Base-by-base conservation (phyloP, 2,797 vertebrate genomes). In the Emys orbicularis region DNA sequence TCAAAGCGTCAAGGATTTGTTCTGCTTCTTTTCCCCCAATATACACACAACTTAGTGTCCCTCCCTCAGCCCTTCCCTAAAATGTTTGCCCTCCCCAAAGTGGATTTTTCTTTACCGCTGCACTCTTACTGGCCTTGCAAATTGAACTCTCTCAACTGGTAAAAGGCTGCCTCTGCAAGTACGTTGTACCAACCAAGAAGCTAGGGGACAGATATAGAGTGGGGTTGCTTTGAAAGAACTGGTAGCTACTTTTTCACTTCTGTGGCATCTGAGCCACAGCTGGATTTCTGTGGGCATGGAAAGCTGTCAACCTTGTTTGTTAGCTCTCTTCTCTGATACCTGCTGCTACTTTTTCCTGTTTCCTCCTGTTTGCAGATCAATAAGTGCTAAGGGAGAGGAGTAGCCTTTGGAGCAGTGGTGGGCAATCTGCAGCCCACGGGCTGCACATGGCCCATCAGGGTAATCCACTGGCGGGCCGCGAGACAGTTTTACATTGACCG, bases 91-190 rank as follows among this genome's bases (percentile, higher is more conserved):
- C 37, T 89, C 59, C 37, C 25, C 27, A 54, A 89, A 97, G 72
- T 3, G 0, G 11, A 0, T 61, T 0, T 79, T 27, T 0, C 49
- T 4, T 84, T 5, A 3, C 34, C 25, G 18, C 61, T 57, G 50
- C n/a, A 44, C 41, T 68, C 23, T 41, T 49, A 81, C 52, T 72
- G 84, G 53, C 52, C 56, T 18, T 54, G 15, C 76, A 37, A 72
- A 18, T 44, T 88, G 29, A 79, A 57, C 5, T 29, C 12, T 41
- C 76, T 12, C 7, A 41, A 29, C 53, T 68, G 74, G 57, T 44
- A 10, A 74, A 61, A 79, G 2, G 3, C 27, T 11, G 1, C 0
- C 0, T 3, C 0, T 81, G 19, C 37, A 56, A 18, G 76, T 52
- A 53, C 5, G 50, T 81, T 53, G 1, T 19, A 79, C 37, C 4